Base-by-base conservation (phyloP, 2,888 invertebrate species). In the Ephialtes manifestator region DNA sequence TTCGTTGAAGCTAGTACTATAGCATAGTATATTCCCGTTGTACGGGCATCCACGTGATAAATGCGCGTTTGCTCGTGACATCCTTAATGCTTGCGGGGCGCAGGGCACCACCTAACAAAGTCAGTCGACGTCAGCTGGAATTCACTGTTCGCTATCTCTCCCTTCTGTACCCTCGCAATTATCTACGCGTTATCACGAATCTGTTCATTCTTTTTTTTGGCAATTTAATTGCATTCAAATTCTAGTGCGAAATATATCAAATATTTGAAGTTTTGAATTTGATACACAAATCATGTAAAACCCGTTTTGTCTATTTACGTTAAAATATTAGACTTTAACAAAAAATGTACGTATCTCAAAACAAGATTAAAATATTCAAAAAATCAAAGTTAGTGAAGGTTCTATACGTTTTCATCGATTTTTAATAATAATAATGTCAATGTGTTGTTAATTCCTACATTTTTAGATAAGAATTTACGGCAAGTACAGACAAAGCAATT, bases 61-160 rank as follows among this genome's bases (percentile, higher is more conserved):
- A 88, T 81, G 88, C 74, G 87, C 82, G 83, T 86, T 87, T 88
- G 88, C 88, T 78, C 82, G 82, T 88, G 88, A 88, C 88, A 87
- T 71, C 83, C 84, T 88, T 86, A 88, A 88, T 87, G 86, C 88
- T 80, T 60, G 67, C n/a, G 77, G 68, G 67, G 67, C 63, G 68
- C 60, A 58, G 83, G 75, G 53, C 63, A 43, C 70, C 71, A 63
- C 76, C 81, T 81, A 75, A 84, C 67, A 84, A 81, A 85, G 35
- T 86, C 84, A 82, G 82, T 87, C 85, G 74, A 53, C 70, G 65
- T 75, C 85, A 86, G 85, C 81, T 82, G 81, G 79, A 75, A 84
- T 84, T 81, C 83, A 80, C 75, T 85, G 82, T 86, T 81, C 72
- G 72, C 63, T 68, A 70, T 81, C 63, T 60, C 51, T n/a, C n/a